Evolutionary conservation across 2,113 vertebrate species (phyloP).

Genomic region (Chroicocephalus ridibundus): DNA sequence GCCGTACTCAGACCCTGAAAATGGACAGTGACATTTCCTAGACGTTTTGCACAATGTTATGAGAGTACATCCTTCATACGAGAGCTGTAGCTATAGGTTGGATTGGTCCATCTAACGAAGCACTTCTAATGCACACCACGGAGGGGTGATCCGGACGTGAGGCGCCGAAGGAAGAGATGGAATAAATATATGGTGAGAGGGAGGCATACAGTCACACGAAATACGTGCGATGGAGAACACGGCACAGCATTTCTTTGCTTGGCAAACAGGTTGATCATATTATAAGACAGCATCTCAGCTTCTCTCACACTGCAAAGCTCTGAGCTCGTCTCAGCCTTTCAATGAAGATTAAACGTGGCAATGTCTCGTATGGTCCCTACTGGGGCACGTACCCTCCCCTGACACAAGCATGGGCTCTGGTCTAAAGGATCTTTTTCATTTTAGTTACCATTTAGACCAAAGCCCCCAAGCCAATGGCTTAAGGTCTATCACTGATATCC

Average conservation of each 20-base stretch:
- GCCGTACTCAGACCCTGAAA: not conserved
- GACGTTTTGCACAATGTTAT: not conserved
- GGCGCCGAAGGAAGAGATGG: not conserved
- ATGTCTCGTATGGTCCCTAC: not conserved
- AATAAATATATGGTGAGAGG: not conserved
- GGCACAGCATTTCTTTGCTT: not conserved
- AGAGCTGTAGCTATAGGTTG: not conserved
- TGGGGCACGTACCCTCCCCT: not conserved
- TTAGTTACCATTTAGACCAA: not conserved
- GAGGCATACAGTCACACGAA: not conserved
- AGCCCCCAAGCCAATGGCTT: not conserved
- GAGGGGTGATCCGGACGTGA: not conserved
- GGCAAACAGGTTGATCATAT: not conserved
- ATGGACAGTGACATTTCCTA: not conserved
- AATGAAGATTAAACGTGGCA: not conserved
- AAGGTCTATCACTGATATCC: not conserved
- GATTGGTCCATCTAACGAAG: not conserved
- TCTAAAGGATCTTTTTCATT: not conserved
- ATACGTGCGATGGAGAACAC: accelerated
- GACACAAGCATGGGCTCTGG: not conserved
- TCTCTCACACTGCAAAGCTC: not conserved
- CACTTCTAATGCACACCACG: not conserved
- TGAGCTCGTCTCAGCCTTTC: not conserved
- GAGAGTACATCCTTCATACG: not conserved
- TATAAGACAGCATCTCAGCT: not conserved